A percentile compares a stretch with the other conserved stretches of the same genome.
Evolutionary conservation across 2,888 invertebrate genomes (phyloP).

Genomic region (Oscheius onirici): DNA sequence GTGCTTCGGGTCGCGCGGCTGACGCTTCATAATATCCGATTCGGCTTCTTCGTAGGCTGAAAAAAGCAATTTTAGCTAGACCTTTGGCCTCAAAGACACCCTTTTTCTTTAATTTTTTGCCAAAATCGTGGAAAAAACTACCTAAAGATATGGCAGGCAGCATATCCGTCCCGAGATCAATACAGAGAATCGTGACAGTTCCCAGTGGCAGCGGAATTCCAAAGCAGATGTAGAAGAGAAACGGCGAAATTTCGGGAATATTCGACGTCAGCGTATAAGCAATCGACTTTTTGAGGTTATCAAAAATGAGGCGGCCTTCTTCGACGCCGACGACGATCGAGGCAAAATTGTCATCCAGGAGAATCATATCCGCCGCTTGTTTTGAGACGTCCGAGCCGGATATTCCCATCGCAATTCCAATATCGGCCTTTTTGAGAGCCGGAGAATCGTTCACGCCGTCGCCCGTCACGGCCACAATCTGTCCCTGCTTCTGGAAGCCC

Average conservation of each 20-base stretch:
- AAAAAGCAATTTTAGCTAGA: no score
- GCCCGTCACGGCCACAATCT: constrained; percentile 77
- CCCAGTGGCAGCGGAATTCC: constrained; percentile 76
- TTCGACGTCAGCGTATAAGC: constrained; percentile 76
- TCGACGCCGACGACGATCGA: constrained; percentile 92
- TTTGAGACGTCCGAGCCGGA: constrained; percentile 78
- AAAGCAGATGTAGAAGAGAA: constrained; percentile 75
- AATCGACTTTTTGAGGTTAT: constrained; percentile 77
- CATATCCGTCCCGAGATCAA: constrained; percentile 77
- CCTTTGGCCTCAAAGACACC: no score
- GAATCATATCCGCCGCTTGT: constrained; percentile 99
- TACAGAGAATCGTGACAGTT: constrained; percentile 76
- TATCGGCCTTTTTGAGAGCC: constrained; percentile 77
- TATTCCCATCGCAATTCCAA: constrained; percentile 73
- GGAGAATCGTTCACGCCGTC: constrained; percentile 78
- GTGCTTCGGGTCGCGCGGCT: constrained; percentile 77
- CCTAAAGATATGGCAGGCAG: constrained; percentile 80
- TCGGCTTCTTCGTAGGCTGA: constrained; percentile 80
- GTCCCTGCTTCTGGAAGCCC: constrained; percentile 76
- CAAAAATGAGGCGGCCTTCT: constrained; percentile 76
- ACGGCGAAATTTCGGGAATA: constrained; percentile 76
- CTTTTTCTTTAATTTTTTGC: no score
- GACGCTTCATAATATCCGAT: constrained; percentile 80
- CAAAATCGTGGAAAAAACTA: no score
- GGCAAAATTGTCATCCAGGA: constrained; percentile 95